A percentile compares a stretch with the other conserved stretches of the same genome.
phyloP scores from a whole-genome alignment of 2,888 invertebrate species.

The Eupithecia vulgata region DNA sequence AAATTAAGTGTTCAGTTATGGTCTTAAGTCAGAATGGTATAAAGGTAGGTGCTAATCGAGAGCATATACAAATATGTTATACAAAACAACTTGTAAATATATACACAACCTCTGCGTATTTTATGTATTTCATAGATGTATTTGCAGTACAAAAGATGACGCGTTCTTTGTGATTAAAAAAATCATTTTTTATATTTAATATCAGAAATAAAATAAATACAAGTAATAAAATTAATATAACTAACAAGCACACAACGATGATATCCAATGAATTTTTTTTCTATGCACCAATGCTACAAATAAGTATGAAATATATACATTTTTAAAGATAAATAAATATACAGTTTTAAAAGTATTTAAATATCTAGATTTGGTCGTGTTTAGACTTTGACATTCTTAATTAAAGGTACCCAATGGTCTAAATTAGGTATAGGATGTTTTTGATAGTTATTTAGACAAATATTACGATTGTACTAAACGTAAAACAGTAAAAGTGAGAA shows the following conservation, averaged over 20 bases:
- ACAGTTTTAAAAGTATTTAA: constrained; percentile 4
- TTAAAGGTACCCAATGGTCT: constrained; percentile 15
- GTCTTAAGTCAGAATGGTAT: constrained; percentile 64
- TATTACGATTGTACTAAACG: constrained; percentile 32
- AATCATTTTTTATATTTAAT: not conserved
- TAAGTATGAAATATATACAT: constrained; percentile 1
- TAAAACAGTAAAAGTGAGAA: not conserved
- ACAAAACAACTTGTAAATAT: constrained; percentile 29
- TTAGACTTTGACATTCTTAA: constrained; percentile 20
- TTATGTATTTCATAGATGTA: not conserved
- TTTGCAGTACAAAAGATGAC: not conserved
- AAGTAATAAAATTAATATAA: not conserved
- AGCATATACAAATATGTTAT: constrained; percentile 53
- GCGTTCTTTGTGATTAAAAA: not conserved
- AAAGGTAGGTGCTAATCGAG: constrained; percentile 74
- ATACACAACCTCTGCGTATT: constrained; percentile 29
- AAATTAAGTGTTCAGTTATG: constrained; percentile 77
- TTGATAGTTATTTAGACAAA: constrained; percentile 31
- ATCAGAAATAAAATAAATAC: not conserved
- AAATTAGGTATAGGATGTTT: constrained; percentile 25
- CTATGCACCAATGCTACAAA: constrained; percentile 13
- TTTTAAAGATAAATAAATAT: not conserved
- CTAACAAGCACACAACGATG: constrained; percentile 11
- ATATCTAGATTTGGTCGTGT: constrained; percentile 12
- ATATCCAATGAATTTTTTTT: not conserved